These are phyloP conservation scores for Sander lucioperca DNA, from an alignment of 2,113 vertebrate genomes.

Conservation along the genomic window DNA sequence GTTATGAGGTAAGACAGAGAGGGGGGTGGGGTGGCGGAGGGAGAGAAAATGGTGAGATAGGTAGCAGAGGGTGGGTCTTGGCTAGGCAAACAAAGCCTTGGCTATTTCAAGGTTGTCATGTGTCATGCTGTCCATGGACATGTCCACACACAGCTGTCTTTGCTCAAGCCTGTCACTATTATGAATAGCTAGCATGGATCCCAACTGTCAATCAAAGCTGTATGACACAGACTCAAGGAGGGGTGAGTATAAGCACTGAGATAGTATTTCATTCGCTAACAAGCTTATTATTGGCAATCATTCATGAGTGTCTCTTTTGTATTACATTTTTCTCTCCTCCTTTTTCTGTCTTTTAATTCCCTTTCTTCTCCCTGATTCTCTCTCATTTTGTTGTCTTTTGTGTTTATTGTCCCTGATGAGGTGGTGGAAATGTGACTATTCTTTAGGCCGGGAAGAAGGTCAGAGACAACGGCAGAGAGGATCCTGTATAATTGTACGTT, in stretches of 20 bases:
- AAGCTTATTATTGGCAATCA: constrained; percentile 29
- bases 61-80: constrained; percentile 7
- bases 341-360: background rate
- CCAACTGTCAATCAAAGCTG: constrained; percentile 51
- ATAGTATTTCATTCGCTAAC: background rate
- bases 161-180: constrained; percentile 61
- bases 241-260: background rate
- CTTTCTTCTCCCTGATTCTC: background rate
- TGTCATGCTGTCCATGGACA: constrained; percentile 63
- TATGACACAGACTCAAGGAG: constrained; percentile 14
- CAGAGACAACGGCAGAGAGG: constrained; percentile 39
- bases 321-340: background rate
- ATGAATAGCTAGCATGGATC: constrained; percentile 54
- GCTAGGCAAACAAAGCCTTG: constrained; percentile 61
- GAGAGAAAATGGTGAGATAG: constrained; percentile 9
- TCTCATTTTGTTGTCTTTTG: constrained; percentile 24
- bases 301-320: background rate
- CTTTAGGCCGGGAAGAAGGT: constrained; percentile 54
- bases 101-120: constrained; percentile 69
- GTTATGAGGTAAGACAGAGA: constrained; percentile 29
- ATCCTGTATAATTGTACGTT: constrained; percentile 37
- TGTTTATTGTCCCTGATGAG: constrained; percentile 38
- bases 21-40: background rate
- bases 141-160: constrained; percentile 54
- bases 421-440: constrained; percentile 25